Conservation (phyloP, 2,113 vertebrate genomes). For the Cyprichromis sp. region DNA sequence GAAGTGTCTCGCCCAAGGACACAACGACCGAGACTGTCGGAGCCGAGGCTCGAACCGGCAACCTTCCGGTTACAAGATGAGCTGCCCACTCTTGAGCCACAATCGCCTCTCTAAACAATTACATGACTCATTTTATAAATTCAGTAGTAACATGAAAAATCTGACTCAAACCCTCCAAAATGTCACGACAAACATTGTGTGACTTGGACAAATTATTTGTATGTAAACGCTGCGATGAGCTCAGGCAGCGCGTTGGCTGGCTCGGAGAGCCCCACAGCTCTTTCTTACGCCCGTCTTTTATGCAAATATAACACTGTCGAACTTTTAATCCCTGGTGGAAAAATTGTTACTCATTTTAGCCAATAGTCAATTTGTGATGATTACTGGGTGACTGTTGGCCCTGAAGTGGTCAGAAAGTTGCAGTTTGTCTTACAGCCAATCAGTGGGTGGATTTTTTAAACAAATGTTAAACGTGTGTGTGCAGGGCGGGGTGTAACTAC, state of each 20-base stretch:
- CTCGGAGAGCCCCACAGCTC: neutral
- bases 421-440: neutral
- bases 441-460: neutral
- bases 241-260: neutral
- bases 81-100: accelerated
- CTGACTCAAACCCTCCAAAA: neutral
- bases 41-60: accelerated
- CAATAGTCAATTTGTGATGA: neutral
- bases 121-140: neutral
- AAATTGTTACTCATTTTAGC: neutral
- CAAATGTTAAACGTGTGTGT: neutral
- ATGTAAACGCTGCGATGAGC: neutral
- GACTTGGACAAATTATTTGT: neutral
- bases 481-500: neutral
- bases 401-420: neutral
- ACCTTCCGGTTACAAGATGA: accelerated
- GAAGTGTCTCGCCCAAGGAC: accelerated
- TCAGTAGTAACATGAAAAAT: neutral
- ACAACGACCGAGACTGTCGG: accelerated
- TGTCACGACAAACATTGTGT: neutral
- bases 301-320: neutral
- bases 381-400: neutral
- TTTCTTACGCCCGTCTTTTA: neutral
- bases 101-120: neutral
- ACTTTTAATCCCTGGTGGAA: neutral